A percentile compares a stretch with the other conserved stretches of the same genome.
Conservation (phyloP, 2,797 vertebrate species). For the Paratrypauchen microcephalus region DNA sequence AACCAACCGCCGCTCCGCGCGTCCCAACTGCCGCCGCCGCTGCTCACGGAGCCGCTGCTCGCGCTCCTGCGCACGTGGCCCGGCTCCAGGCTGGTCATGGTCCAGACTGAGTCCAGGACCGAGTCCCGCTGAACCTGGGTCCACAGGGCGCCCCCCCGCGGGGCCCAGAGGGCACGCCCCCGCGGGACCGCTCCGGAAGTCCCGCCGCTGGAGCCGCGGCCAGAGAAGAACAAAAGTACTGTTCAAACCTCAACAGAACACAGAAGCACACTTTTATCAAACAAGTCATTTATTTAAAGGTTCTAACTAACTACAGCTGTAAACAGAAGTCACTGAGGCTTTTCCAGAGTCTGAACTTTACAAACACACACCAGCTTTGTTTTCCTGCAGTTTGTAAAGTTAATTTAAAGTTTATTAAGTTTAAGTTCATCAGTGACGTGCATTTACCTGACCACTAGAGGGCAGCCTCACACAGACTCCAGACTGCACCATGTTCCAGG, state of each 20-base stretch:
- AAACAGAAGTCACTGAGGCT: conserved; percentile 9
- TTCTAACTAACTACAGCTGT: conserved; percentile 1
- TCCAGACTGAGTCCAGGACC: not conserved
- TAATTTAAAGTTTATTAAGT: not conserved
- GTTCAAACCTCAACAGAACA: not conserved
- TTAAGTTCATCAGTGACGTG: conserved; percentile 27
- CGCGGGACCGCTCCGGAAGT: not conserved
- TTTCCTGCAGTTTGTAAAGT: not conserved
- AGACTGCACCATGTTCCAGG: not conserved
- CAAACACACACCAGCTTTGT: not conserved
- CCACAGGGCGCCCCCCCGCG: not conserved
- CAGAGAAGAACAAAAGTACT: not conserved
- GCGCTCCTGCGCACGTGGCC: conserved; percentile 89
- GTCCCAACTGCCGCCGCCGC: conserved; percentile 91
- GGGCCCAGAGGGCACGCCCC: not conserved
- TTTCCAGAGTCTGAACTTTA: not conserved
- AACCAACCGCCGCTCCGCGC: conserved; percentile 88
- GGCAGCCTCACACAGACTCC: conserved; percentile 32
- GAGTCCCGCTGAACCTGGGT: conserved; percentile 2
- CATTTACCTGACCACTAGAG: conserved; percentile 46
- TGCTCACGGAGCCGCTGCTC: conserved; percentile 86
- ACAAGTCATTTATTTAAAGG: conserved; percentile 4
- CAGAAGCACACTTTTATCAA: not conserved
- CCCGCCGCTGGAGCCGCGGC: not conserved
- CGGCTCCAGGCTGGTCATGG: conserved; percentile 86